These are phyloP conservation scores for Drosophila robusta DNA, from an alignment of 2,888 invertebrate genomes.

Conservation along the genomic window DNA sequence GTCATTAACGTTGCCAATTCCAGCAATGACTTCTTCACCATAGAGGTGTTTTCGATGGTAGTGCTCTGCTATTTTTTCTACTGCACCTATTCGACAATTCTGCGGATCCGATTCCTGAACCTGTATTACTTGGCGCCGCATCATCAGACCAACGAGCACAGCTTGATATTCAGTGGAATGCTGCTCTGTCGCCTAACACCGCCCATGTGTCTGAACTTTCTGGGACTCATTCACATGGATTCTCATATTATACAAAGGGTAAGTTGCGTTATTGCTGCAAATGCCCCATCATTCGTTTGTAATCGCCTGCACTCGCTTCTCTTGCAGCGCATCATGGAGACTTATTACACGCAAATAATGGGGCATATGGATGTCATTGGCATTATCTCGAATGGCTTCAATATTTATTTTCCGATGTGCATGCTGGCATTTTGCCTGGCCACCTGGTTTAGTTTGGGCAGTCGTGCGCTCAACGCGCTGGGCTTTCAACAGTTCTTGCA, in stretches of 20 bases:
- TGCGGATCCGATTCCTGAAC: slow-evolving; percentile 97
- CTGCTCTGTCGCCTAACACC: slow-evolving; percentile 98
- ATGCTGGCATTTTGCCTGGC: slow-evolving; percentile 96
- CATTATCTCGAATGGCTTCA: slow-evolving; percentile 98
- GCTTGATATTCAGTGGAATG: slow-evolving; percentile 99
- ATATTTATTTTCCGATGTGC: slow-evolving; percentile 99
- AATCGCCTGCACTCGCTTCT: background rate
- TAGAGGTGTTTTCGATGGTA: slow-evolving; percentile 96
- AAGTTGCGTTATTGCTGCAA: background rate
- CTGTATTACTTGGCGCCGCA: slow-evolving; percentile 98
- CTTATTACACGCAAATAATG: slow-evolving; percentile 99
- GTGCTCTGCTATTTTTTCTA: slow-evolving; percentile 98
- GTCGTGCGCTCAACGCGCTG: slow-evolving; percentile 93
- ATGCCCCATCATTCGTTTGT: background rate
- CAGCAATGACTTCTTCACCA: slow-evolving; percentile 96
- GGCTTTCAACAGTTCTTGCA: slow-evolving; percentile 99
- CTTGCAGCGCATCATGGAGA: slow-evolving; percentile 89
- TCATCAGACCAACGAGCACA: slow-evolving; percentile 99
- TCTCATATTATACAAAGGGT: slow-evolving; percentile 93
- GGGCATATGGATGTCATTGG: slow-evolving; percentile 99
- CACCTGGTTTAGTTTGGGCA: slow-evolving; percentile 97
- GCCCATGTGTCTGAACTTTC: slow-evolving; percentile 98
- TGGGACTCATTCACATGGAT: slow-evolving; percentile 99
- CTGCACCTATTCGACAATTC: slow-evolving; percentile 98
- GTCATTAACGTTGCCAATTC: slow-evolving; percentile 93